phyloP scores from a whole-genome alignment of 37 sponge, comb jelly and placozoan genomes.

The Ianthella basta region DNA sequence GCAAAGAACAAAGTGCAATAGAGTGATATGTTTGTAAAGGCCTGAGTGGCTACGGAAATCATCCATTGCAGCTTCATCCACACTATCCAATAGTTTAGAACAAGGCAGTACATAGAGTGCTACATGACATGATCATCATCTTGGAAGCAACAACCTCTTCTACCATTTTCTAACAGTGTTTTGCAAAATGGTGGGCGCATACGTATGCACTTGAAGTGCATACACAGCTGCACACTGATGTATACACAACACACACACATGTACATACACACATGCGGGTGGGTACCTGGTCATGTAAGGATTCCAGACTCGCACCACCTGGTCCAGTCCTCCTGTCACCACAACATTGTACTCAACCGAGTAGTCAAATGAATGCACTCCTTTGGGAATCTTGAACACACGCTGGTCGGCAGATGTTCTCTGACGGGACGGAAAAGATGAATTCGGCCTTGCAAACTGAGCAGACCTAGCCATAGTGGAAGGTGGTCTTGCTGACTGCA shows the following conservation, averaged over 20 bases:
- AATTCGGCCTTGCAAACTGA: slow-evolving; percentile 13
- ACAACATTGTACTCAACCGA: slow-evolving; percentile 74
- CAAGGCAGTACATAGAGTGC: no score
- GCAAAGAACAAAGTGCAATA: no score
- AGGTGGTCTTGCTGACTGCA: background rate
- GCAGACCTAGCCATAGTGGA: background rate
- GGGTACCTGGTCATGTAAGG: slow-evolving; percentile 86
- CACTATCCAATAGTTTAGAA: no score
- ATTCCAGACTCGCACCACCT: slow-evolving; percentile 83
- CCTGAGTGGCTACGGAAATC: no score
- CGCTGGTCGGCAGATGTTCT: slow-evolving; percentile 73
- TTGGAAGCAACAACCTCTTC: no score
- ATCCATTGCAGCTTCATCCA: no score
- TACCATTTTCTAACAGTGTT: no score
- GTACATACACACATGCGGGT: slow-evolving; percentile 10
- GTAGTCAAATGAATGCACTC: slow-evolving; percentile 80
- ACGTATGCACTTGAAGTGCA: background rate
- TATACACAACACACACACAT: no score
- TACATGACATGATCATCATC: no score
- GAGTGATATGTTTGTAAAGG: no score
- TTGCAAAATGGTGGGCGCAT: no score
- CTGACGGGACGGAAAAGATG: slow-evolving; percentile 16
- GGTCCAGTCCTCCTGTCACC: slow-evolving; percentile 92
- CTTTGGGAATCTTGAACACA: slow-evolving; percentile 85
- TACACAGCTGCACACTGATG: background rate